Evolutionary conservation across 1,140 invertebrate genomes (phyloP).

Genomic region (Zaprionus africanus): DNA sequence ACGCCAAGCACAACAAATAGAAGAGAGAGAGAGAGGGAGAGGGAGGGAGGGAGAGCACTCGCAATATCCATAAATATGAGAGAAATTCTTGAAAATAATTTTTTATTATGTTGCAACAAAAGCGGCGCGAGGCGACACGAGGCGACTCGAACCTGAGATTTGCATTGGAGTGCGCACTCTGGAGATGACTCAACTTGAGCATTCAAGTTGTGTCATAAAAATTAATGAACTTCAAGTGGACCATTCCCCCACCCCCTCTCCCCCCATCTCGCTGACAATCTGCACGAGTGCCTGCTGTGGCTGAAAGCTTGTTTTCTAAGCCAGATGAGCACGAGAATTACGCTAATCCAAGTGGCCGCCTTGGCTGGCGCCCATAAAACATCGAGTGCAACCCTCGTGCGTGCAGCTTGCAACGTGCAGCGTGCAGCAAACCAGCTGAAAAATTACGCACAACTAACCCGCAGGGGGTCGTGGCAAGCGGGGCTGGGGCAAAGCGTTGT

Average conservation of each 20-base stretch:
- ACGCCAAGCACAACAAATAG: conserved; percentile 10
- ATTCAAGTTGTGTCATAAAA: conserved; percentile 70
- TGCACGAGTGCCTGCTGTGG: conserved; percentile 32
- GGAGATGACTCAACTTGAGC: conserved; percentile 34
- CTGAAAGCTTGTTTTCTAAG: conserved; percentile 19
- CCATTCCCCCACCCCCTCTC: background rate
- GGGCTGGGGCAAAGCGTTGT: conserved; percentile 26
- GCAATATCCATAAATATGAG: conserved; percentile 63
- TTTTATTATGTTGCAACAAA: conserved; percentile 66
- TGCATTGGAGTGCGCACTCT: conserved; percentile 58
- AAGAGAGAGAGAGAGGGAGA: background rate
- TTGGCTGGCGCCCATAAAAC: conserved; percentile 48
- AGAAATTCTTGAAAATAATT: conserved; percentile 59
- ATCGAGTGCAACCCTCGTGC: conserved; percentile 33
- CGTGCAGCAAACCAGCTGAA: conserved; percentile 53
- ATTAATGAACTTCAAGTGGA: conserved; percentile 71
- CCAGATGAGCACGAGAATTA: conserved; percentile 69
- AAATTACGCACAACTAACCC: conserved; percentile 64
- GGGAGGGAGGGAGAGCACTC: background rate
- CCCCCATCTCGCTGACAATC: conserved; percentile 43
- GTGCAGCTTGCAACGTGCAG: background rate
- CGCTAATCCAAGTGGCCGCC: conserved; percentile 60
- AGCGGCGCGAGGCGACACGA: background rate
- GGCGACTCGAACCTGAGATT: conserved; percentile 56
- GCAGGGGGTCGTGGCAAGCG: background rate